Percentiles rank a stretch among this genome's conserved stretches.
phyloP scores from a whole-genome alignment of 2,888 invertebrate genomes.

The Ophion ellenae region DNA sequence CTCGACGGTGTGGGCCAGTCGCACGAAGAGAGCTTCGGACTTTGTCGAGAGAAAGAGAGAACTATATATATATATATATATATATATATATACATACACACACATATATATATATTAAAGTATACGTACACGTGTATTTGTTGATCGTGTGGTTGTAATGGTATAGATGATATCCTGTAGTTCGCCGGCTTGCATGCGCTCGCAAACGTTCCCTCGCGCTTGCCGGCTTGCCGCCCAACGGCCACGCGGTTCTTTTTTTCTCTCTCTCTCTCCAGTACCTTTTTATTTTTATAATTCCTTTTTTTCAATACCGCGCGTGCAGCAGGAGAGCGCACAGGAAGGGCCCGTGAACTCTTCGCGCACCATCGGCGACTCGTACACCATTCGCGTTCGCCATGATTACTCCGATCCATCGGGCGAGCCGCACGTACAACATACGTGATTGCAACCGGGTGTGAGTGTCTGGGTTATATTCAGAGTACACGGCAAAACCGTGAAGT shows the following conservation, averaged over 20 bases:
- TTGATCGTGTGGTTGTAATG: slow-evolving; percentile 37
- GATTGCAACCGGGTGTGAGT: background rate
- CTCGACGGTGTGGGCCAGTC: slow-evolving; percentile 71
- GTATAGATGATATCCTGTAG: slow-evolving; percentile 81
- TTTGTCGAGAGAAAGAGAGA: slow-evolving; percentile 35
- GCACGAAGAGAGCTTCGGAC: slow-evolving; percentile 68
- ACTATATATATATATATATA: slow-evolving; percentile 46
- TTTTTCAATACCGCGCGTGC: slow-evolving; percentile 1
- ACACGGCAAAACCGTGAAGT: slow-evolving; percentile 30
- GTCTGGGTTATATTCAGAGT: background rate
- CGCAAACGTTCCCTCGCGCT: slow-evolving; percentile 39
- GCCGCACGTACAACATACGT: slow-evolving; percentile 9
- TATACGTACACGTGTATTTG: slow-evolving; percentile 7
- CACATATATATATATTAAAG: slow-evolving; percentile 53
- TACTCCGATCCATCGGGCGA: slow-evolving; percentile 72
- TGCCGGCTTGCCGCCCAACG: slow-evolving; percentile 73
- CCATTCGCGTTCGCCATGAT: slow-evolving; percentile 74
- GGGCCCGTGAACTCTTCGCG: slow-evolving; percentile 57
- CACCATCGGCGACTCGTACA: slow-evolving; percentile 68
- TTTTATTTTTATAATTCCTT: slow-evolving; percentile 2
- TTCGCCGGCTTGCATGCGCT: slow-evolving; percentile 72
- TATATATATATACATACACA: background rate
- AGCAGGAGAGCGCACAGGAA: slow-evolving; percentile 61
- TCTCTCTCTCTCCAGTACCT: background rate
- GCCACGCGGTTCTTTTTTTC: slow-evolving; percentile 4